Base-by-base conservation (phyloP, 1,140 invertebrate genomes). In the Harpegnathos saltator region DNA sequence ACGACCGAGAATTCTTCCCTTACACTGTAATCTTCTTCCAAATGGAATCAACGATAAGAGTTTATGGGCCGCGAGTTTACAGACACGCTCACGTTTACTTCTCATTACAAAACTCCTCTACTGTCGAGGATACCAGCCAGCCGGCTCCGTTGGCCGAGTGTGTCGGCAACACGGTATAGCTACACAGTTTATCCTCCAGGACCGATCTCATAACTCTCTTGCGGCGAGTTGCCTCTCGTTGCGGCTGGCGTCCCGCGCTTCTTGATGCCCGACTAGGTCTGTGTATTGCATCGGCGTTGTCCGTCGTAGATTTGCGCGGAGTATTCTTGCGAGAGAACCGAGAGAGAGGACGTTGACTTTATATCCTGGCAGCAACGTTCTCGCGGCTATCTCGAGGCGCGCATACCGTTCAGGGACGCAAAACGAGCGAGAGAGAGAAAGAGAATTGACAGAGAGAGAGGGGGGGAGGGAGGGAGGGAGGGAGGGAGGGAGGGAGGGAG, bases 191-290 rank as follows among this genome's bases (percentile, higher is more conserved):
- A 15, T 15, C 54, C 52, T 19, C 52, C 15, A 54, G n/a, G n/a
- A 62, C 44, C 59, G 63, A 75, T 75, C 63, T 75, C 73, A 33
- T 80, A 80, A 80, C 17, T 44, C 17, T 44, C 29, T 69, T 48
- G 52, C 33, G 52, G 66, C 58, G 24, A 78, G 17, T n/a, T n/a
- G n/a, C 50, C 33, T 17, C 29, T 14, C 17, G 24, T 62, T 62
- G 26, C 48, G 15, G 38, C 29, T 33, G n/a, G n/a, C 29, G 29
- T 33, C 29, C 38, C 38, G 38, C 7, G 38, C 7, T 44, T 33
- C 33, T 58, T 69, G 52, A 56, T 69, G 52, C 52, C n/a, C 26
- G 24, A 66, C 17, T 38, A 48, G 75, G 52, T n/a, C n/a, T n/a
- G n/a, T 78, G 26, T 29, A 69, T 69, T 58, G 54, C 62, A 29